phyloP scores from a whole-genome alignment of 1,140 invertebrate genomes.

The Orchesella cincta region DNA sequence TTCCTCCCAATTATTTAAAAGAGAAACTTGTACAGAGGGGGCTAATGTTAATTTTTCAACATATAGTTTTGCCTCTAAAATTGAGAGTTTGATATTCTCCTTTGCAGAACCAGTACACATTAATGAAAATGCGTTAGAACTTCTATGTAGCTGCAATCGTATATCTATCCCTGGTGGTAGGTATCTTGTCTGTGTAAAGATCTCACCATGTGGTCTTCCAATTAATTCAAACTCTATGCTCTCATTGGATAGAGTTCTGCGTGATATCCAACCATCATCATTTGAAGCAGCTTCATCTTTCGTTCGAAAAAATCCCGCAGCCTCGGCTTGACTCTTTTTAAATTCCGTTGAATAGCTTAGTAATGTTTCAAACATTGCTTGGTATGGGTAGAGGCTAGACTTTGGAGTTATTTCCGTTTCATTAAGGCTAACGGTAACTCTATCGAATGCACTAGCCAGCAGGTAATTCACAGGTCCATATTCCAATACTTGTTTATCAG shows the following conservation, averaged over 20 bases:
- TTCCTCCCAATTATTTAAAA: conserved; percentile 33
- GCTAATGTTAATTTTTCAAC: conserved; percentile 31
- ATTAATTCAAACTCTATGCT: conserved; percentile 50
- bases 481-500: background rate
- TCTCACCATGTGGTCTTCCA: conserved; percentile 43
- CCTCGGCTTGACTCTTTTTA: conserved; percentile 55
- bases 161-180: conserved; percentile 46
- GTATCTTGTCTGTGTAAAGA: conserved; percentile 42
- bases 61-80: conserved; percentile 43
- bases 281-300: conserved; percentile 39
- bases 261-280: conserved; percentile 51
- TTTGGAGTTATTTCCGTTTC: conserved; percentile 56
- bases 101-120: background rate
- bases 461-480: conserved; percentile 54
- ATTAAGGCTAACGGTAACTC: conserved; percentile 57
- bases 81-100: conserved; percentile 15
- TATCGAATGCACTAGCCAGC: conserved; percentile 57
- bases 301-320: conserved; percentile 50
- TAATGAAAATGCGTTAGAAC: conserved; percentile 29
- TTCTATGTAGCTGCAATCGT: conserved; percentile 26
- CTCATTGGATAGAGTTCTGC: conserved; percentile 47
- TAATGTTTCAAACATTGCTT: conserved; percentile 58
- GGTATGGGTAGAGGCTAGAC: conserved; percentile 57
- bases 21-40: conserved; percentile 32
- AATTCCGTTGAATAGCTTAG: conserved; percentile 55